Evolutionary conservation across 2,113 vertebrate species (phyloP), one percentile per base, ranked within the genome.

Genomic region (Cnemophilus loriae): DNA sequence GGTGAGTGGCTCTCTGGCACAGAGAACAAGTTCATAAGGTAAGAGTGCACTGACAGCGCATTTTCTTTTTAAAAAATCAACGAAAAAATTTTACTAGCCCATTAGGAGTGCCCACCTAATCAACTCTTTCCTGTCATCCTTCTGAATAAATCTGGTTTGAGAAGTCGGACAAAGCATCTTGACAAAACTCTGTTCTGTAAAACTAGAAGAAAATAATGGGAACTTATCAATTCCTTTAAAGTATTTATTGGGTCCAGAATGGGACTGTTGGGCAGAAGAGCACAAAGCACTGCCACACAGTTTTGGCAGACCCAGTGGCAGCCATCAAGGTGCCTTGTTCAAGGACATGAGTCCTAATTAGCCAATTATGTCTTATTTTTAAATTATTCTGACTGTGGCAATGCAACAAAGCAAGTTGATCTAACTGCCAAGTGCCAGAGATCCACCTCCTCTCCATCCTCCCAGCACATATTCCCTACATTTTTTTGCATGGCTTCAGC

Each of bases 171-270:
- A 81, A 85, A 80, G 59, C 55, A 32, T 55, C 63, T 47, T 81
- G 41, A 92, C 35, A 90, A 92, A 78, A 92, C 4, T 39, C 46
- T 71, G 9, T 59, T 75, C 76, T 44, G 10, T 27, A 89, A 76
- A 84, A 53, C 35, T 59, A 53, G 26, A 56, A 60, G 30, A 82
- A 93, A 77, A 68, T 52, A 88, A 95, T 46, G 41, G 80, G 84
- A 95, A 78, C 15, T 4, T 83, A 70, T n/a, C 52, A 63, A 68
- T 84, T 87, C 64, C 7, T 91, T 96, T 85, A n/a, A 95, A 95
- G 87, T 44, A 75, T 91, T 91, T 75, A 81, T 74, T 60, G 47
- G 27, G 33, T 75, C 42, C 41, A 53, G 53, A 89, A 89, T 24
- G 60, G 56, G 74, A 68, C 20, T 44, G 41, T 24, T 49, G 39